Evolutionary conservation across 2,797 vertebrate genomes (phyloP).

Genomic region (Microctenopoma steveboyesi): DNA sequence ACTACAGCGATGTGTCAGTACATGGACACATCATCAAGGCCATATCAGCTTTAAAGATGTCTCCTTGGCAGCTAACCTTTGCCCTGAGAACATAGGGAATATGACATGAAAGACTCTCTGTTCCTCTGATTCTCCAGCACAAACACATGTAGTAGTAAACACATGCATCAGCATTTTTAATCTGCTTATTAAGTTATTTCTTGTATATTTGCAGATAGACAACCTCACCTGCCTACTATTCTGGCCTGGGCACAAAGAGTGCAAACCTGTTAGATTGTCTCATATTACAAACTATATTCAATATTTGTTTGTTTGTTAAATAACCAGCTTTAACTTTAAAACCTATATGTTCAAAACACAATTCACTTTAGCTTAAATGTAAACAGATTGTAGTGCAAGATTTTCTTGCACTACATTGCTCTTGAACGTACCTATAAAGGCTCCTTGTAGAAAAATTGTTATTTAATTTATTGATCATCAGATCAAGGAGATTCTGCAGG

Average conservation of each 20-base stretch:
- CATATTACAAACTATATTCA: no score
- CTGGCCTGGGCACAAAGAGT: slow-evolving; percentile 64
- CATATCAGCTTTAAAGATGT: slow-evolving; percentile 39
- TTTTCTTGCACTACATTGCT: neutral
- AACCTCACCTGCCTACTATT: slow-evolving; percentile 71
- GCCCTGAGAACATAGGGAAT: slow-evolving; percentile 55
- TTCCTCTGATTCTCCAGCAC: neutral
- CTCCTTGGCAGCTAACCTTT: slow-evolving; percentile 44
- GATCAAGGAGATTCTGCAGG: slow-evolving; percentile 64
- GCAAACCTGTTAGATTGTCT: slow-evolving; percentile 63
- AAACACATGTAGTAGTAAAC: neutral
- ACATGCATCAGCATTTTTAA: no score
- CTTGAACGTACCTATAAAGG: no score
- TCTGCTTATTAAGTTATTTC: no score
- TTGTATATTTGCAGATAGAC: slow-evolving; percentile 67
- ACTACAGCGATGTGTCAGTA: no score
- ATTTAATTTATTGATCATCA: slow-evolving; percentile 40
- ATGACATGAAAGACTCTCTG: slow-evolving; percentile 32
- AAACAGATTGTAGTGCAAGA: no score
- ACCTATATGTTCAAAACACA: neutral
- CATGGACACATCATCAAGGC: slow-evolving; percentile 31
- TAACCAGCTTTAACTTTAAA: neutral
- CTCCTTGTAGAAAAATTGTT: neutral
- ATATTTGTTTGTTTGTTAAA: neutral
- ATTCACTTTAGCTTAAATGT: no score